Base-by-base conservation (phyloP, 2,797 vertebrate genomes). In the Danionella dracula region DNA sequence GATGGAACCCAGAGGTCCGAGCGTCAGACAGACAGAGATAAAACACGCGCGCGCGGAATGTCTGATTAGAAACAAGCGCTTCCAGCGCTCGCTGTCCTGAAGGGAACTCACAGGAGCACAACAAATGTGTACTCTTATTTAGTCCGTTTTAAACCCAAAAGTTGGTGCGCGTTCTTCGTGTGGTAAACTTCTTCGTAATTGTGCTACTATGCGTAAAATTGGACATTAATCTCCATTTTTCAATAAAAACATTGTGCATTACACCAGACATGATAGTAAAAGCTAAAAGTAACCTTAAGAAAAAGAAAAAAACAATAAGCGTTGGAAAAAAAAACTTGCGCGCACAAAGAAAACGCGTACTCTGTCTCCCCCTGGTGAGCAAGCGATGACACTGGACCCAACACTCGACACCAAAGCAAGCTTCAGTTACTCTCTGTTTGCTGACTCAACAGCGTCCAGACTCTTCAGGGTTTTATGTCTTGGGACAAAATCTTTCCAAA, bases 321-420 rank as follows among this genome's bases (percentile, higher is more conserved):
- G 15, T 15, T 29, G 27, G 8, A 29, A 10, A 2, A 40, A 54
- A 19, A 37, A 1, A 4, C 1, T 38, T 6, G 23, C 4, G 27
- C 16, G 4, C 54, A 48, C 6, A 2, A 11, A 1, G 15, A 15
- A 57, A 15, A 5, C 1, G 1, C 41, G 84, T 79, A 75, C 79
- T 87, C 35, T 86, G 86, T 83, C 85, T 79, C 87, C 87, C 82
- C 82, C 89, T 84, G 71, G 37, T 40, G 89, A 0, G 10, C 4
- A 40, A n/a, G n/a, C n/a, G n/a, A n/a, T n/a, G n/a, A n/a, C n/a
- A n/a, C n/a, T n/a, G n/a, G n/a, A n/a, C n/a, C n/a, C n/a, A n/a
- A n/a, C n/a, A n/a, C n/a, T n/a, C n/a, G n/a, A n/a, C n/a, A n/a
- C n/a, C 23, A 3, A 3, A 3, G 3, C 23, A 27, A 27, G 23